Evolutionary conservation across 2,113 vertebrate genomes (phyloP), one percentile per base, ranked within the genome.

Genomic region (Excalfactoria chinensis): DNA sequence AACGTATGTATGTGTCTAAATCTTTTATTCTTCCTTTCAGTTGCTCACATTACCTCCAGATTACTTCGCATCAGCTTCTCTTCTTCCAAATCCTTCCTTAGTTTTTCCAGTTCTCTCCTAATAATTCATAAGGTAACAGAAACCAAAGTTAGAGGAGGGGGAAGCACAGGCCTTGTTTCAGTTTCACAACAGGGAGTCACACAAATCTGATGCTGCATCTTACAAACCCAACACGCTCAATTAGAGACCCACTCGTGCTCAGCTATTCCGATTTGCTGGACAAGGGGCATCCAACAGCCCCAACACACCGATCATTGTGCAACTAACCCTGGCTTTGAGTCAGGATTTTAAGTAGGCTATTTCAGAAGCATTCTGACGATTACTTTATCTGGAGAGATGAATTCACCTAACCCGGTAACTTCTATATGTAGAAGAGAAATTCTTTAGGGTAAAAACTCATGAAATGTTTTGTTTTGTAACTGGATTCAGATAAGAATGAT

Each of bases 61-160:
- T 96, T 93, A 90, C 97, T 93, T 26, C 99, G 98, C 95, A 98
- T 97, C 80, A 95, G 56, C 91, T 97, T 98, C 76, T 99, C 99
- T 80, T 99, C 98, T 85, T 99, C 98, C 96, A 99, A 97, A 87
- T 99, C 98, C 91, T 92, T 97, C 92, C 98, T 98, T 7, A 99
- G 94, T 90, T 98, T 99, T 70, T 98, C 95, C 55, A 99, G 98
- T 97, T 99, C 98, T 98, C 98, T 99, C 98, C 99, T 99, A 96
- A 59, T 89, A 95, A 88, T 5, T 46, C 34, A 89, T 23, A 82
- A 84, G 10, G 63, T 1, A 69, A 2, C 23, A 93, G 40, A 91
- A 78, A 67, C 2, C 70, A 3, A 67, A 60, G 30, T 84, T 41
- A 85, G 11, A 72, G 13, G 30, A 3, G 2, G 3, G 7, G 13